Evolutionary conservation across 1,140 invertebrate genomes (phyloP), one percentile per base, ranked within the genome.

Genomic region (Drosophila takahashii): DNA sequence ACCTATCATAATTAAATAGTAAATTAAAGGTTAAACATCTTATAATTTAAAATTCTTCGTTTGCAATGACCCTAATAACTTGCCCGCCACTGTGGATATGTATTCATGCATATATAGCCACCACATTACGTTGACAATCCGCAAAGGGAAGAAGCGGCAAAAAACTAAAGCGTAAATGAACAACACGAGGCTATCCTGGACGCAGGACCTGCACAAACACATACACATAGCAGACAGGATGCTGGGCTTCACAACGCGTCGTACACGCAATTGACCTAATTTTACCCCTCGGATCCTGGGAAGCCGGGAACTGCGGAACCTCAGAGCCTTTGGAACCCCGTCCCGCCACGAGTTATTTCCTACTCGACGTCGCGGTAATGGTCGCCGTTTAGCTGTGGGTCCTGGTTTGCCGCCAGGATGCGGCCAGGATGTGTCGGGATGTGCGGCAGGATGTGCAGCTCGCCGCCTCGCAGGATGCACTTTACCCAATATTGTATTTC

Each of bases 191-290:
- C 41, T 61, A 61, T 72, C 72, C 78, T 66, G 77, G 62, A 18
- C 47, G n/a, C 66, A 70, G 66, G 66, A 45, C 52, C 18, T 41
- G 26, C 61, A 51, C 64, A 34, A 18, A 26, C 32, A 37, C n/a
- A 26, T 41, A 39, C 18, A 48, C 41, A 7, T 13, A 8, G 27
- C 47, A 62, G 73, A 52, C 66, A 75, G 70, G 71, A 76, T 71
- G 65, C 79, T 48, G 41, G 45, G 45, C 81, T 70, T 67, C 60
- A 42, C 74, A 70, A 70, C 74, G 61, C 70, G 64, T 61, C 67
- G 56, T 74, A 71, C 58, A 70, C 76, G 57, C 81, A 77, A 77
- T 84, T 84, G 81, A 85, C 81, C 81, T 61, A 77, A 85, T 84
- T 84, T 84, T 6, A 15, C 65, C 64, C 34, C 50, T 44, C 48